A percentile compares a stretch with the other conserved stretches of the same genome.
These are phyloP conservation scores for Eleginops maclovinus DNA, from an alignment of 2,113 vertebrate genomes.

Conservation along the genomic window DNA sequence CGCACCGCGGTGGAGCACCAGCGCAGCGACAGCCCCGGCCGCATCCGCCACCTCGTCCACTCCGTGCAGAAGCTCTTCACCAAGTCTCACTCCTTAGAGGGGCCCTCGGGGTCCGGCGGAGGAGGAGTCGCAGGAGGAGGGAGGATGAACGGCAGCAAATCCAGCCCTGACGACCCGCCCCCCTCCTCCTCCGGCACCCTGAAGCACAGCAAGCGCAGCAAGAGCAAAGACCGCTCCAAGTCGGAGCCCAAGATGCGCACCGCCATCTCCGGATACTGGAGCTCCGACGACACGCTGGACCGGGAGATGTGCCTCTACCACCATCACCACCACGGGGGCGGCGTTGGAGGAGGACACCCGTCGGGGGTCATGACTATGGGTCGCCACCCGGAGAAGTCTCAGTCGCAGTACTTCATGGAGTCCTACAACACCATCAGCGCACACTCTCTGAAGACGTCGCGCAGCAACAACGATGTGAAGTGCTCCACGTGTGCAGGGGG, in stretches of 20 bases:
- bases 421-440: conserved; percentile 96
- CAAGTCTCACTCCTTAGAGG: conserved; percentile 91
- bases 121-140: conserved; percentile 78
- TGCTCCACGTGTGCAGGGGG: conserved; percentile 80
- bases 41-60: conserved; percentile 96
- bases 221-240: conserved; percentile 96
- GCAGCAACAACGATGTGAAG: conserved; percentile 91
- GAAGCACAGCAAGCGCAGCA: conserved; percentile 88
- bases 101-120: conserved; percentile 75
- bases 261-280: conserved; percentile 97
- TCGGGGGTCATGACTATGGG: conserved; percentile 96
- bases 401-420: conserved; percentile 93
- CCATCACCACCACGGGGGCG: conserved; percentile 81
- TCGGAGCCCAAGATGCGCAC: conserved; percentile 92
- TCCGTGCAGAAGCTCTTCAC: conserved; percentile 95
- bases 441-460: conserved; percentile 93
- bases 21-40: conserved; percentile 94
- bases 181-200: conserved; percentile 78
- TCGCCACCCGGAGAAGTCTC: conserved; percentile 89
- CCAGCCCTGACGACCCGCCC: conserved; percentile 80
- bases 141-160: conserved; percentile 80
- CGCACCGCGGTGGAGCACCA: conserved; percentile 90
- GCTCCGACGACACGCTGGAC: conserved; percentile 92
- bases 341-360: conserved; percentile 70
- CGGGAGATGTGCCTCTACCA: conserved; percentile 83